Evolutionary conservation across 2,888 invertebrate species (phyloP).

Genomic region (Elysia crispata): DNA sequence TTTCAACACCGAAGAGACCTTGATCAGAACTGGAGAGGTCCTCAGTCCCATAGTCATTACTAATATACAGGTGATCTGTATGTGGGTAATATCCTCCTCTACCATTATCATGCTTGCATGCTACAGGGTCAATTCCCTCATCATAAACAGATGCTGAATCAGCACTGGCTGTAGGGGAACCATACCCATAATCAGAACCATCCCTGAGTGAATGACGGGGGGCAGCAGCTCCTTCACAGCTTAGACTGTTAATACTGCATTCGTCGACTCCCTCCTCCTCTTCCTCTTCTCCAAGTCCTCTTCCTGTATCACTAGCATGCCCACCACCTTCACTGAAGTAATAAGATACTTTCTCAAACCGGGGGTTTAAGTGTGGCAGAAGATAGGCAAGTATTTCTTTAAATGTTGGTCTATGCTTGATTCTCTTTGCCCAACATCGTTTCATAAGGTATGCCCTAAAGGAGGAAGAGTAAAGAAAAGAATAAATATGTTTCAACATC

Average conservation of each 20-base stretch:
- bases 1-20: slow-evolving; percentile 26
- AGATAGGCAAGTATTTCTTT: slow-evolving; percentile 84
- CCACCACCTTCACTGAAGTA: slow-evolving; percentile 75
- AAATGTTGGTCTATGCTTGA: slow-evolving; percentile 89
- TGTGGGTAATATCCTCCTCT: neutral
- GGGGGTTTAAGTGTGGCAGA: slow-evolving; percentile 82
- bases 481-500: no score
- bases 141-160: slow-evolving; percentile 30
- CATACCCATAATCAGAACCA: neutral
- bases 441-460: slow-evolving; percentile 90
- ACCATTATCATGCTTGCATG: slow-evolving; percentile 2
- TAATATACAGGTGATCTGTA: slow-evolving; percentile 22
- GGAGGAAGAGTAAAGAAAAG: slow-evolving; percentile 35
- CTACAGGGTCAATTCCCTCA: slow-evolving; percentile 19
- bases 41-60: slow-evolving; percentile 31
- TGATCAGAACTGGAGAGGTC: neutral
- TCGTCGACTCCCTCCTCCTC: slow-evolving; percentile 36
- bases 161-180: slow-evolving; percentile 17
- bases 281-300: neutral
- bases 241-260: slow-evolving; percentile 40
- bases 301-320: slow-evolving; percentile 44
- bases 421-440: slow-evolving; percentile 92
- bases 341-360: slow-evolving; percentile 83
- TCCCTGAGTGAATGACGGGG: slow-evolving; percentile 53
- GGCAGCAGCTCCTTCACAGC: slow-evolving; percentile 53